Percentiles rank a stretch among this genome's conserved stretches.
Evolutionary conservation across 1,140 invertebrate genomes (phyloP).

Genomic region (Hypothenemus hampei): DNA sequence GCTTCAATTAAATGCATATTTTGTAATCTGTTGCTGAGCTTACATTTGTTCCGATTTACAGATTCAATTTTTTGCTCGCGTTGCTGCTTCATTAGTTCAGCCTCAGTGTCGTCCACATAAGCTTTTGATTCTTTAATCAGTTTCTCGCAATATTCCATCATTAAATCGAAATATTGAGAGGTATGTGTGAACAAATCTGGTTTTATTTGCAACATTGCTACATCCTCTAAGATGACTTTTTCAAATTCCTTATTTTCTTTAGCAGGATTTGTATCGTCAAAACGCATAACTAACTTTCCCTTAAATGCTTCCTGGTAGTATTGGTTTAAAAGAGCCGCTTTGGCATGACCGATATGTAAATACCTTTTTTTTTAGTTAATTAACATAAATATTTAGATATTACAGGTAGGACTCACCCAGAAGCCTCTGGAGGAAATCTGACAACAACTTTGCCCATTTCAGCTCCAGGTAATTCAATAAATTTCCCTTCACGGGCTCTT

Average conservation of each 20-base stretch:
- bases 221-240: slow-evolving; percentile 93
- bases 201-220: slow-evolving; percentile 86
- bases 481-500: slow-evolving; percentile 84
- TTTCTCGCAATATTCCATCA: slow-evolving; percentile 84
- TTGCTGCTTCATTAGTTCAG: slow-evolving; percentile 91
- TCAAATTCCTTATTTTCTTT: slow-evolving; percentile 99
- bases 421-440: slow-evolving; percentile 97
- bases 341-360: slow-evolving; percentile 98
- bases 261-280: slow-evolving; percentile 99
- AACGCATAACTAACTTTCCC: slow-evolving; percentile 95
- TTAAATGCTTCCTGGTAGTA: slow-evolving; percentile 93
- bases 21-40: slow-evolving; percentile 35
- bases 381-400: neutral
- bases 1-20: neutral
- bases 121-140: slow-evolving; percentile 85
- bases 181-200: slow-evolving; percentile 93
- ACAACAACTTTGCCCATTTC: slow-evolving; percentile 94
- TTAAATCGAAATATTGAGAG: slow-evolving; percentile 93
- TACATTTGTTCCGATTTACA: slow-evolving; percentile 79
- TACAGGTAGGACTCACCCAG: slow-evolving; percentile 59
- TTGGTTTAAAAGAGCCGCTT: slow-evolving; percentile 96
- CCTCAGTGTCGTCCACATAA: slow-evolving; percentile 94
- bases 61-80: slow-evolving; percentile 87
- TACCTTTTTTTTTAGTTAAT: slow-evolving; percentile 53
- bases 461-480: slow-evolving; percentile 92